Evolutionary conservation across 2,888 invertebrate genomes (phyloP), one percentile per base, ranked within the genome.

Genomic region (Monoplex corrugatus): DNA sequence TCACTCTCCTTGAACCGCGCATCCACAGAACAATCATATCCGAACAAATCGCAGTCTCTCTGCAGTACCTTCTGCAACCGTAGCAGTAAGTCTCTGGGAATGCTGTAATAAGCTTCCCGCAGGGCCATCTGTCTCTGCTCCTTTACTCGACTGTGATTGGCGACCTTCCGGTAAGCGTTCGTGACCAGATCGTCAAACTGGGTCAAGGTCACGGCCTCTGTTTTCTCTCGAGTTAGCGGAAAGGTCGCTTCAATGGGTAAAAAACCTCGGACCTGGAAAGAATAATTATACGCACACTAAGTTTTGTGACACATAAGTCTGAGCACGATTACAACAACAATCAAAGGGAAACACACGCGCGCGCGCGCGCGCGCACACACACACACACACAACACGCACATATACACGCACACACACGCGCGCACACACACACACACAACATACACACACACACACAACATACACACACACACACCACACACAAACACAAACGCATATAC

Each of bases 21-120:
- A 19, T 83, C 83, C 16, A 83, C 83, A 23, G 40, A 40, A 23
- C 85, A 85, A 19, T 57, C 23, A 38, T 85, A 85, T 13, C 63
- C 85, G 32, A 85, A 85, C 38, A 85, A 44, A 38, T 85, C 57
- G 38, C 85, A 85, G 85, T 85, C 85, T 85, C n/a, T 10, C 16
- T 85, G 85, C 8, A 85, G 19, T 28, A 38, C 38, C 23, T 16
- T 16, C 38, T 63, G 85, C 32, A 85, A 38, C 32, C 35, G 38
- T 1, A 28, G 28, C 38, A 85, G 38, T 38, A 85, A 63, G 23
- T 23, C 23, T 6, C 85, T 32, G 1, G 85, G 85, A 5, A 63
- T 6, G 32, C 85, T 85, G 40, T 63, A 28, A 40, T 38, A 85
- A 0, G 85, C 85, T 57, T 85, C 85, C 38, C 32, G 10, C 85